Evolutionary conservation across 2,888 invertebrate species (phyloP).

Genomic region (Diogma glabrata): DNA sequence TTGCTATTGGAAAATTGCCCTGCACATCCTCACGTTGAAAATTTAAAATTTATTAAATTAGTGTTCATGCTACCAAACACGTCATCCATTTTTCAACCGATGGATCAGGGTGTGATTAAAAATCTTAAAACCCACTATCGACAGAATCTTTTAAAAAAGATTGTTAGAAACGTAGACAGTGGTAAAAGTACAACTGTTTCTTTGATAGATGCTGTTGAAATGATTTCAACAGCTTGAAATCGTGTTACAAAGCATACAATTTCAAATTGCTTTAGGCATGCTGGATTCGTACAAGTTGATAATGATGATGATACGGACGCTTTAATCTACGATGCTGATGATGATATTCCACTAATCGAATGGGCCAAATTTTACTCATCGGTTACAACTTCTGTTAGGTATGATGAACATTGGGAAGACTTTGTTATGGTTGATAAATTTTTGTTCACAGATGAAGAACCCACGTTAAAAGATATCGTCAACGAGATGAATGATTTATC

Average conservation of each 20-base stretch:
- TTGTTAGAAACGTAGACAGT: not conserved
- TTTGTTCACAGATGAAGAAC: not conserved
- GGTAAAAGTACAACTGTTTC: too few species aligned
- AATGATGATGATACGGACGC: not conserved
- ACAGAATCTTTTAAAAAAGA: not conserved
- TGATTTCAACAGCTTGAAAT: conserved; percentile 1
- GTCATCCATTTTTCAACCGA: conserved; percentile 17
- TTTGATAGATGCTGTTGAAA: too few species aligned
- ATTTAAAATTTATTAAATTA: conserved; percentile 17
- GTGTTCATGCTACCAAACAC: conserved; percentile 24
- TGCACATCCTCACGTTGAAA: conserved; percentile 19
- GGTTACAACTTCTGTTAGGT: not conserved
- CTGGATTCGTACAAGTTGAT: not conserved
- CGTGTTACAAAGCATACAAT: too few species aligned
- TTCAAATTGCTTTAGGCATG: too few species aligned
- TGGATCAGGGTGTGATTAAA: conserved; percentile 21
- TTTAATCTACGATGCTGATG: not conserved
- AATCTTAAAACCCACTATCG: conserved; percentile 20
- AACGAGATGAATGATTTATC: not conserved
- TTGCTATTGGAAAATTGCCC: conserved; percentile 21
- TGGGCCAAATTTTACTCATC: not conserved
- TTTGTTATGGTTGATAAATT: not conserved
- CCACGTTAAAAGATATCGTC: not conserved
- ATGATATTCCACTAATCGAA: not conserved
- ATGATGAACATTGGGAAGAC: not conserved